These are phyloP conservation scores for Beris chalybata DNA, from an alignment of 2,888 invertebrate genomes.

Conservation along the genomic window DNA sequence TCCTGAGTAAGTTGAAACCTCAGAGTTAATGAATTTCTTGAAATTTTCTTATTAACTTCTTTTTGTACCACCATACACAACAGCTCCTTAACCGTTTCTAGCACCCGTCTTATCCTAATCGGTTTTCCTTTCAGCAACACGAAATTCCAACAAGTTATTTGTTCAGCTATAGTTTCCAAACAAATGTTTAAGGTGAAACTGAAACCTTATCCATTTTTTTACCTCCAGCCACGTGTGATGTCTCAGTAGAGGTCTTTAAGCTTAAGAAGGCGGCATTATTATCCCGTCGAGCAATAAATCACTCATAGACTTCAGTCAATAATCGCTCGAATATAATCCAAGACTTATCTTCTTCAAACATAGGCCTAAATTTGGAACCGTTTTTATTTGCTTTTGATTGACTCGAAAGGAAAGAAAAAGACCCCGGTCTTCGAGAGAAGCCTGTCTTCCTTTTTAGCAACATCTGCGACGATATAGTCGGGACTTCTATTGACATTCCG, in stretches of 20 bases:
- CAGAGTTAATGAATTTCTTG: no score
- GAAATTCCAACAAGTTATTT: slow-evolving; percentile 3
- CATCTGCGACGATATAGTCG: no score
- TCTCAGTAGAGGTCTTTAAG: background rate
- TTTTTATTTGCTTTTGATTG: slow-evolving; percentile 27
- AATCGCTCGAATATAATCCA: slow-evolving; percentile 22
- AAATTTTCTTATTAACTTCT: no score
- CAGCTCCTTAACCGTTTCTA: no score
- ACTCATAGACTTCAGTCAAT: slow-evolving; percentile 36
- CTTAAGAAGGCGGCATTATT: slow-evolving; percentile 14
- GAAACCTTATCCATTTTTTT: background rate
- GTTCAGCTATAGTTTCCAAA: no score
- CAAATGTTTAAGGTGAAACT: background rate
- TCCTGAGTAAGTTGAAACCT: no score
- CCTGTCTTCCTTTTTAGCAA: no score
- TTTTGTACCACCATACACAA: no score
- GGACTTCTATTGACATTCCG: no score
- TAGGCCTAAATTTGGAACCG: slow-evolving; percentile 4
- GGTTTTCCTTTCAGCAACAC: no score
- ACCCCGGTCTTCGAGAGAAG: background rate
- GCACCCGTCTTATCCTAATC: no score
- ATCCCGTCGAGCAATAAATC: slow-evolving; percentile 34
- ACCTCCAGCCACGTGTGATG: background rate
- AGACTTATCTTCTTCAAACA: slow-evolving; percentile 35
- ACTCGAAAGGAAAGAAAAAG: slow-evolving; percentile 11